Evolutionary conservation across 1,140 invertebrate species (phyloP).

Genomic region (Aethina tumida): DNA sequence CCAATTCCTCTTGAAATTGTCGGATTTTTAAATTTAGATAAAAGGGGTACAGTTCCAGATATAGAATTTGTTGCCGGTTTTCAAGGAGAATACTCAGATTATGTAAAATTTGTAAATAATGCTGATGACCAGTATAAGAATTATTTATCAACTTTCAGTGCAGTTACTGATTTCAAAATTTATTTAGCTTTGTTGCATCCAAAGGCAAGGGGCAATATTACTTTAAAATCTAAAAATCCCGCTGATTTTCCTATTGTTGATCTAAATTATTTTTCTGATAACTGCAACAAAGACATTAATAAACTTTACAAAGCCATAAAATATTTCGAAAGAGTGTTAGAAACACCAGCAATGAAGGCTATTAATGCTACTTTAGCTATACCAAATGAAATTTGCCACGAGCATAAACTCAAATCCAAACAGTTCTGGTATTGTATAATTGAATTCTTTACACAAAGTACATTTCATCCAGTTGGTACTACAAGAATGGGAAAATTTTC

Average conservation of each 20-base stretch:
- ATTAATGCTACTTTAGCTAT: constrained; percentile 3
- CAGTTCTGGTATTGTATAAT: constrained; percentile 7
- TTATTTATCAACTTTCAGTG: constrained; percentile 28
- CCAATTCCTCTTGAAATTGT: no score
- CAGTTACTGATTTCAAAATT: constrained; percentile 38
- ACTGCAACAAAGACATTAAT: constrained; percentile 52
- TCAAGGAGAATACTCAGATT: no score
- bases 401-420: no score
- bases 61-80: no score
- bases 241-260: constrained; percentile 64
- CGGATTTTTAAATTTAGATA: no score
- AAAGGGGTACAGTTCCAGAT: no score
- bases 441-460: neutral
- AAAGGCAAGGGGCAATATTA: constrained; percentile 60
- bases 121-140: neutral
- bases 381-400: no score
- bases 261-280: constrained; percentile 62
- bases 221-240: constrained; percentile 55
- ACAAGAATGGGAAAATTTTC: constrained; percentile 48
- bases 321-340: constrained; percentile 45
- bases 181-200: constrained; percentile 55
- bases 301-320: constrained; percentile 50
- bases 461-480: constrained; percentile 43
- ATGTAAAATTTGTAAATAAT: no score
- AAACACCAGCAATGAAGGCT: constrained; percentile 42